These are phyloP conservation scores for Bombus polaris DNA, from an alignment of 1,140 invertebrate genomes.

Conservation along the genomic window DNA sequence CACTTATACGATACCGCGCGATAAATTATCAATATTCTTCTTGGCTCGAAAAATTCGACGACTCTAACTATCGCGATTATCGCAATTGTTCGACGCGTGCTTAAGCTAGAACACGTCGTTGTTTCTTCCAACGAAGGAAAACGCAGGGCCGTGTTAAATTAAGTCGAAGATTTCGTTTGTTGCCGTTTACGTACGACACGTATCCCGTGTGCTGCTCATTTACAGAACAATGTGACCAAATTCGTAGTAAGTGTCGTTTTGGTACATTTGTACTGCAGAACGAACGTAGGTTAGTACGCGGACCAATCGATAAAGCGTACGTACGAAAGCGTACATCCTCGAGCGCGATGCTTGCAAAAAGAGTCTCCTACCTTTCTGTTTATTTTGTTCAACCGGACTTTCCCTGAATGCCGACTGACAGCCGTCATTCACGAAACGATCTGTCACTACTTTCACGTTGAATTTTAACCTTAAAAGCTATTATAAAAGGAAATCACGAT, in stretches of 20 bases:
- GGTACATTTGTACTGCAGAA: not conserved
- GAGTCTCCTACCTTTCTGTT: not conserved
- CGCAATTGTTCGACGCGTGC: too few species aligned
- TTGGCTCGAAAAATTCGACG: too few species aligned
- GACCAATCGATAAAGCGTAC: conserved; percentile 16
- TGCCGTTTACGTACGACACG: too few species aligned
- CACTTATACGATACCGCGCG: too few species aligned
- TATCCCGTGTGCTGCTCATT: not conserved
- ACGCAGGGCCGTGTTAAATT: not conserved
- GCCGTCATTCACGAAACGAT: too few species aligned
- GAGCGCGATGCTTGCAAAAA: not conserved
- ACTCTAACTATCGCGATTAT: too few species aligned
- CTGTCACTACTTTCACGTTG: too few species aligned
- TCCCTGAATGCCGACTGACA: too few species aligned
- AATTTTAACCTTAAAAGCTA: too few species aligned
- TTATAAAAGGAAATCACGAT: too few species aligned
- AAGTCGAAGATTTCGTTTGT: not conserved
- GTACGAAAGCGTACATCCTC: not conserved
- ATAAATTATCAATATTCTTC: too few species aligned
- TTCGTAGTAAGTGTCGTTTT: not conserved
- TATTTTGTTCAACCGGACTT: not conserved
- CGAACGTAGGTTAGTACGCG: not conserved
- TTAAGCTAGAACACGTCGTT: too few species aligned
- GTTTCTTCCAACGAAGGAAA: not conserved
- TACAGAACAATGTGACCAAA: not conserved